These are phyloP conservation scores for Aspiorhynchus laticeps DNA, from an alignment of 2,113 vertebrate genomes.

Conservation along the genomic window DNA sequence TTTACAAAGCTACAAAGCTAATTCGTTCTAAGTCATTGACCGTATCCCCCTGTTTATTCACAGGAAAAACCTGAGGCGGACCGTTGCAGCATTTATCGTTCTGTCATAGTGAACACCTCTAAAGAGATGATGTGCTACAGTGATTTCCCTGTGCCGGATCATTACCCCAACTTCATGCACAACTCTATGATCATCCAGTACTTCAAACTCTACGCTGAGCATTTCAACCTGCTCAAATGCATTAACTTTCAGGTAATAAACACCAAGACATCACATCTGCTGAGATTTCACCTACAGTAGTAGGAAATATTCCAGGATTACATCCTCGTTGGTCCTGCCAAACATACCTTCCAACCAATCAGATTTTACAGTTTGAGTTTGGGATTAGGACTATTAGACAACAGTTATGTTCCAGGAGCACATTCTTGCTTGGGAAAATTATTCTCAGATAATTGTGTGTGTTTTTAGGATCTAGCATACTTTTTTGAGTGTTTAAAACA, in stretches of 20 bases:
- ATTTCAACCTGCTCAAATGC: slow-evolving; percentile 81
- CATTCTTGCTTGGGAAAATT: too few species aligned
- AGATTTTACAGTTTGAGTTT: background rate
- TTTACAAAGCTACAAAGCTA: background rate
- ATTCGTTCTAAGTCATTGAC: background rate
- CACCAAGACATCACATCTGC: background rate
- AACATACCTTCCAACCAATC: background rate
- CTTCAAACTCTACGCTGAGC: slow-evolving; percentile 81
- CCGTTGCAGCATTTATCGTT: slow-evolving; percentile 83
- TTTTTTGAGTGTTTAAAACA: background rate
- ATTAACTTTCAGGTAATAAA: slow-evolving; percentile 79
- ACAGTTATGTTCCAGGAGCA: background rate
- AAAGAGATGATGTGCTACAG: slow-evolving; percentile 96
- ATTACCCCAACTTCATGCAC: slow-evolving; percentile 89
- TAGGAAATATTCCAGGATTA: background rate
- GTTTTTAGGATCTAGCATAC: background rate
- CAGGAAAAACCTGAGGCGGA: slow-evolving; percentile 80
- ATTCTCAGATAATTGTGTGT: too few species aligned
- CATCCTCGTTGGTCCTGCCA: background rate
- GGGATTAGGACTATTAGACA: background rate
- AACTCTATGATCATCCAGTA: slow-evolving; percentile 83
- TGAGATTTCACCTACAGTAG: background rate
- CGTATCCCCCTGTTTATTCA: slow-evolving; percentile 1
- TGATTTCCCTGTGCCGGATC: slow-evolving; percentile 84
- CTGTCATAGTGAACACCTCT: slow-evolving; percentile 86